phyloP scores from a whole-genome alignment of 2,888 invertebrate genomes.

The Nephrotoma appendiculata region DNA sequence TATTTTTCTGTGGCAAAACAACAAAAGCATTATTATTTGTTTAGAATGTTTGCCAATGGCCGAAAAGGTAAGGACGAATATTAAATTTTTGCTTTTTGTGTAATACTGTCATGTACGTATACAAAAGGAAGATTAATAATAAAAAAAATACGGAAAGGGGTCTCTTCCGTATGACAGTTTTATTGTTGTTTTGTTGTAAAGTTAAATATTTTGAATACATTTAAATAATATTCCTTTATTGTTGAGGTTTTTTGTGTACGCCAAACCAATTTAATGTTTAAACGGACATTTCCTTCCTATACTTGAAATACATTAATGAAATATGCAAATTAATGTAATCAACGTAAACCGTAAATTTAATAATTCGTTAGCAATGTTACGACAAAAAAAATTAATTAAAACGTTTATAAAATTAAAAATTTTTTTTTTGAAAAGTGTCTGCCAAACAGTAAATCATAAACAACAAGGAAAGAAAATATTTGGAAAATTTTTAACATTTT shows the following conservation, averaged over 20 bases:
- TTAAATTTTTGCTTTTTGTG: not conserved
- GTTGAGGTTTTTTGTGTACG: not conserved
- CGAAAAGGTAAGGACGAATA: not conserved
- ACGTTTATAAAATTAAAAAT: no score
- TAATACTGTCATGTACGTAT: not conserved
- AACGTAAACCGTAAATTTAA: no score
- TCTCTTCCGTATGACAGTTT: not conserved
- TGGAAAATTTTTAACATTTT: no score
- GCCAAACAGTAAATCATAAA: no score
- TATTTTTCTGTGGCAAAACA: not conserved
- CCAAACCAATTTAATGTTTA: not conserved
- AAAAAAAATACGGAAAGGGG: not conserved
- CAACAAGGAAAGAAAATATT: no score
- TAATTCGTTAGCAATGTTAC: no score
- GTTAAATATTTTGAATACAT: not conserved
- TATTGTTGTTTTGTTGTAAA: not conserved
- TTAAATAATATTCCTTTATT: not conserved
- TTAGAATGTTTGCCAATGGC: not conserved
- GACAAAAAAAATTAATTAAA: no score
- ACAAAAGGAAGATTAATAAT: not conserved
- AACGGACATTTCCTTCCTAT: not conserved
- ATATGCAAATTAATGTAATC: not conserved
- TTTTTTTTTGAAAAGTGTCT: no score
- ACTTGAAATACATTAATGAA: not conserved
- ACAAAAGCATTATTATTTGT: not conserved